Percentiles rank a stretch among this genome's conserved stretches.
Evolutionary conservation across 2,113 vertebrate species (phyloP).

Genomic region (Passer domesticus): DNA sequence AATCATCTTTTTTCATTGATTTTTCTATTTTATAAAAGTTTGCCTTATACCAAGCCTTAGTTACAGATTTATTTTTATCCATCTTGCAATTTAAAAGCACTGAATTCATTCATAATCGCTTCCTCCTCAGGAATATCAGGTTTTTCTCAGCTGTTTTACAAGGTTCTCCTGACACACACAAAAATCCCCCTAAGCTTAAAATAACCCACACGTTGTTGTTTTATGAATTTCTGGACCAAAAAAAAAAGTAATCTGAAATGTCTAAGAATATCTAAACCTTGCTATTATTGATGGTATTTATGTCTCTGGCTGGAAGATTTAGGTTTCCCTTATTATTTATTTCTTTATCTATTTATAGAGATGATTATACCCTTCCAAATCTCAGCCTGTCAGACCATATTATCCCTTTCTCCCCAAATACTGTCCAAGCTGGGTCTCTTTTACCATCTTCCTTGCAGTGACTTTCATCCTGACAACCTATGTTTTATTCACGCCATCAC

Average conservation of each 20-base stretch:
- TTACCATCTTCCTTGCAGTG: not conserved
- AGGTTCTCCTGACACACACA: not conserved
- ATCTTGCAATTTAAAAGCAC: not conserved
- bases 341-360: conserved; percentile 45
- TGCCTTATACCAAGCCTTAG: not conserved
- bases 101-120: not conserved
- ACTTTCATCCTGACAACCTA: conserved; percentile 12
- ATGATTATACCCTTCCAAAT: conserved; percentile 33
- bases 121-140: not conserved
- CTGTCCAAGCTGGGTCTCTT: not conserved
- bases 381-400: not conserved
- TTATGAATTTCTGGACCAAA: conserved; percentile 9
- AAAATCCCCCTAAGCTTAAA: not conserved
- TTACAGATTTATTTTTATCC: conserved; percentile 9
- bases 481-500: conserved; percentile 36
- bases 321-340: conserved; percentile 27
- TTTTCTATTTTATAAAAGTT: not conserved
- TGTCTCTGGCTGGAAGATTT: conserved; percentile 16
- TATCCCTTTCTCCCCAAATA: not conserved
- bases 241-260: conserved; percentile 9
- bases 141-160: conserved; percentile 13
- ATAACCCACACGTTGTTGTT: not conserved
- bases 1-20: not conserved
- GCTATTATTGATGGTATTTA: conserved; percentile 41
- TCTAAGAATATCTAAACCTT: conserved; percentile 28